Conservation (phyloP, 1,140 invertebrate species). For the Panagrolaimus sp. region DNA sequence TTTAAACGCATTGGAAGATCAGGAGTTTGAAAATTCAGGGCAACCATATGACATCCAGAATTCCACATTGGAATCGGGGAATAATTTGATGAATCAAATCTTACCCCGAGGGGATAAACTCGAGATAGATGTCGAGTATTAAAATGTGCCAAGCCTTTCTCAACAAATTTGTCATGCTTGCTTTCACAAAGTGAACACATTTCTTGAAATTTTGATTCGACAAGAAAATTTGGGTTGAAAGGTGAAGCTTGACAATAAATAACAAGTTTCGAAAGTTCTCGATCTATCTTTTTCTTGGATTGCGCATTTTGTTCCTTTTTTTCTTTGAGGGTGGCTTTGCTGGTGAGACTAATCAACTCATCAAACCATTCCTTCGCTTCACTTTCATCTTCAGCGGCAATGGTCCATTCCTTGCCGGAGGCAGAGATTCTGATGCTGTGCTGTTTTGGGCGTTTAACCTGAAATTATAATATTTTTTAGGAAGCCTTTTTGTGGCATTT, state of each 20-base stretch:
- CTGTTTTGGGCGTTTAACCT: neutral
- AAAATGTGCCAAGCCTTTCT: slow-evolving; percentile 46
- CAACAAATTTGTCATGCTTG: slow-evolving; percentile 57
- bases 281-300: slow-evolving; percentile 56
- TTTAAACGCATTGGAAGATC: slow-evolving; percentile 58
- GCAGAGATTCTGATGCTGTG: neutral
- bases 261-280: slow-evolving; percentile 56
- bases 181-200: slow-evolving; percentile 59
- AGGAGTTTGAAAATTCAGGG: slow-evolving; percentile 56
- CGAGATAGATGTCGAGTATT: slow-evolving; percentile 69
- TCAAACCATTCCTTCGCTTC: slow-evolving; percentile 52
- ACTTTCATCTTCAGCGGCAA: slow-evolving; percentile 47
- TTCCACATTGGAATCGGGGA: slow-evolving; percentile 92
- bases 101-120: slow-evolving; percentile 81
- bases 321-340: slow-evolving; percentile 36
- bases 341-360: slow-evolving; percentile 32
- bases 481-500: too few relatives aligned
- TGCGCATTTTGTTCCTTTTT: slow-evolving; percentile 43
- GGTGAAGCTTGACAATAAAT: slow-evolving; percentile 57
- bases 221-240: slow-evolving; percentile 52
- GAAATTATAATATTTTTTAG: too few relatives aligned
- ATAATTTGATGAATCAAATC: slow-evolving; percentile 94
- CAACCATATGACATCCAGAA: slow-evolving; percentile 82
- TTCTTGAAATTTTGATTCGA: slow-evolving; percentile 52
- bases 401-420: slow-evolving; percentile 35